Conservation (phyloP, 2,113 vertebrate species). For the Chaetura pelagica region DNA sequence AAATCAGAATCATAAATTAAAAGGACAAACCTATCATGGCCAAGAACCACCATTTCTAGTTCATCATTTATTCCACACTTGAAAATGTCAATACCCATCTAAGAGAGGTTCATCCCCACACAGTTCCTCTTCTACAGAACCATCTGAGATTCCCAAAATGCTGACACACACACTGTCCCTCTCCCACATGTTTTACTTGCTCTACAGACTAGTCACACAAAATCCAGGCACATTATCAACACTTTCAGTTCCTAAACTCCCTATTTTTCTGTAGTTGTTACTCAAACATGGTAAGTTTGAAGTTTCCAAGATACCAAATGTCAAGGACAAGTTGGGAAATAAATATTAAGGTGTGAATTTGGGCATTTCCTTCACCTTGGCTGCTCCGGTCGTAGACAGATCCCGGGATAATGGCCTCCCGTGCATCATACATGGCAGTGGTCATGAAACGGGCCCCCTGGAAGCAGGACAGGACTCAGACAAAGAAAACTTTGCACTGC, state of each 20-base stretch:
- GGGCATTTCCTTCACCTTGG: constrained; percentile 77
- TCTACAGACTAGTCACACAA: neutral
- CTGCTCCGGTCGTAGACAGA: constrained; percentile 95
- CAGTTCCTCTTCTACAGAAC: neutral
- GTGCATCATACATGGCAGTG: constrained; percentile 97
- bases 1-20: too few species aligned
- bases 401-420: constrained; percentile 96
- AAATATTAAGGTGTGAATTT: rapidly evolving
- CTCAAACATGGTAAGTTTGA: neutral
- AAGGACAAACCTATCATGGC: neutral
- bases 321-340: rapidly evolving
- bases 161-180: neutral
- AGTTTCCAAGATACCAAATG: neutral
- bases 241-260: neutral
- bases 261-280: neutral
- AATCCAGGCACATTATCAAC: rapidly evolving
- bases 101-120: neutral
- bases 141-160: rapidly evolving
- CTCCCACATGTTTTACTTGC: neutral
- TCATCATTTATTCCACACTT: neutral
- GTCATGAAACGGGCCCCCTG: constrained; percentile 99
- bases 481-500: neutral
- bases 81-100: neutral
- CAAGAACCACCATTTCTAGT: neutral
- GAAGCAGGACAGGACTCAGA: neutral